phyloP scores from a whole-genome alignment of 2,797 vertebrate genomes.

The Macropus fuliginosus region DNA sequence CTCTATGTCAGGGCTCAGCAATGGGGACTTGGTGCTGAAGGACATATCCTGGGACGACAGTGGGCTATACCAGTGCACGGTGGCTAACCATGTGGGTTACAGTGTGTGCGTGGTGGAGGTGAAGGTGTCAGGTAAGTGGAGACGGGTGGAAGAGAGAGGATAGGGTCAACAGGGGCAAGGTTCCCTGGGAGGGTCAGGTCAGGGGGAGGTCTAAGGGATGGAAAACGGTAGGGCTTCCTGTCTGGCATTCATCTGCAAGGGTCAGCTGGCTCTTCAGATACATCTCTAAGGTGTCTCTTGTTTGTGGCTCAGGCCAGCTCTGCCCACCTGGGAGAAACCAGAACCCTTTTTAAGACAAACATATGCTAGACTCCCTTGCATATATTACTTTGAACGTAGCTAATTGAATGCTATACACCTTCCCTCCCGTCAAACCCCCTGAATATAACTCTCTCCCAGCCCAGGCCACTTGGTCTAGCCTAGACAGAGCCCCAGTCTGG shows the following conservation, averaged over 20 bases:
- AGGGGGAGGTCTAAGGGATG: not conserved
- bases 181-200: not conserved
- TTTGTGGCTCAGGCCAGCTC: not conserved
- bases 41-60: constrained; percentile 86
- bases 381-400: not conserved
- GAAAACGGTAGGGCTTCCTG: not conserved
- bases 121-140: constrained; percentile 73
- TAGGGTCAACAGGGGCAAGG: not conserved
- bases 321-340: not conserved
- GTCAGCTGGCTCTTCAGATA: not conserved
- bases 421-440: not conserved
- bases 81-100: constrained; percentile 89
- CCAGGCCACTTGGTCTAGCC: not conserved
- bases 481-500: not conserved
- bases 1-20: constrained; percentile 83
- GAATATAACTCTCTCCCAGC: not conserved
- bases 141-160: rapidly evolving
- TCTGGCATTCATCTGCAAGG: not conserved
- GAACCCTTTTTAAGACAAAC: not conserved
- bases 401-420: not conserved
- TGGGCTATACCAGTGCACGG: constrained; percentile 90
- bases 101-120: constrained; percentile 86
- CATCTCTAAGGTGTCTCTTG: not conserved
- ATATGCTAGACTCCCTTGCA: not conserved
- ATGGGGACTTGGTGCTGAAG: constrained; percentile 89